Evolutionary conservation across 2,113 vertebrate genomes (phyloP).

Genomic region (Neofelis nebulosa): DNA sequence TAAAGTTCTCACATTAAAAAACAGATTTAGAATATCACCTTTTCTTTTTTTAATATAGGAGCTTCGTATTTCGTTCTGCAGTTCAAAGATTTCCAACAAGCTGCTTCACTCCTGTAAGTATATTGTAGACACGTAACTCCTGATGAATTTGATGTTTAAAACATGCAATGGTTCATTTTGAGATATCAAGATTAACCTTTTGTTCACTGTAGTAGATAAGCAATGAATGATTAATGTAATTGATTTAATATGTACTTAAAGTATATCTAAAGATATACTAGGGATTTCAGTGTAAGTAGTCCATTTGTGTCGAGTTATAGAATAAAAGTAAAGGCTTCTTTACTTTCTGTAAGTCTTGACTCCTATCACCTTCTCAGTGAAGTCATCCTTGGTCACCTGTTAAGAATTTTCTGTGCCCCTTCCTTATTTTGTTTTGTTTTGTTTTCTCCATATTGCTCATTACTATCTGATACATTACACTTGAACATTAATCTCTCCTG

Average conservation of each 20-base stretch:
- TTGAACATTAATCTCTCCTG: neutral
- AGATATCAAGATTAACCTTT: neutral
- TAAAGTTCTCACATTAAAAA: conserved; percentile 39
- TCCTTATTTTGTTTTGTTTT: neutral
- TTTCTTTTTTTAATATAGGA: conserved; percentile 76
- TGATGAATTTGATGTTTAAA: conserved; percentile 66
- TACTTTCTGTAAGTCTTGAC: conserved; percentile 22
- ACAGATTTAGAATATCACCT: neutral
- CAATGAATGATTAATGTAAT: neutral
- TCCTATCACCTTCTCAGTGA: neutral
- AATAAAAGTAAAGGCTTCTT: neutral
- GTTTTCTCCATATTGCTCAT: neutral
- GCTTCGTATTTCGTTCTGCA: conserved; percentile 86
- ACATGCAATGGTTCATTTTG: neutral
- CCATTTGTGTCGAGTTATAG: neutral
- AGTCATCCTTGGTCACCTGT: neutral
- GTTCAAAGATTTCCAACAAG: conserved; percentile 84
- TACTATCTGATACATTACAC: neutral
- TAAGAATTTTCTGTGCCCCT: neutral
- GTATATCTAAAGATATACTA: neutral
- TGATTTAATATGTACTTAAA: neutral
- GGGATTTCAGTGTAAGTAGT: neutral
- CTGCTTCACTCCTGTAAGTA: conserved; percentile 88
- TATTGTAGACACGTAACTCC: conserved; percentile 55
- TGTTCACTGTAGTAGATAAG: neutral